phyloP scores from a whole-genome alignment of 2,797 vertebrate genomes.

The Thamnophis elegans region DNA sequence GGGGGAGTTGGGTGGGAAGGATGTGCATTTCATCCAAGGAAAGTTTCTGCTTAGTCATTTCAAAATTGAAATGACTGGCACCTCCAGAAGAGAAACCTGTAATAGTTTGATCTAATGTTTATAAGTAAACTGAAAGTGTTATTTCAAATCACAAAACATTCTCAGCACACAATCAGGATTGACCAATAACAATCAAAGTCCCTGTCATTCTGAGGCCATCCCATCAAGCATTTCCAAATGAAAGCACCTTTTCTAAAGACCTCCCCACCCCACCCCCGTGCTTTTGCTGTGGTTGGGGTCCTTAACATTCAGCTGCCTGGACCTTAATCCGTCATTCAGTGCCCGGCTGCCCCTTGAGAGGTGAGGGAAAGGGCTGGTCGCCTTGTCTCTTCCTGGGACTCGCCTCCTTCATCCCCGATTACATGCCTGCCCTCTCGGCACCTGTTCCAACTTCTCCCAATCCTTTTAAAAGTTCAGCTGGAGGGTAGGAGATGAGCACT shows the following conservation, averaged over 20 bases:
- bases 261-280: neutral
- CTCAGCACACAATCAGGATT: neutral
- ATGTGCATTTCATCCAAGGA: neutral
- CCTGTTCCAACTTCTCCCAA: neutral
- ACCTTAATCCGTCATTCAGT: neutral
- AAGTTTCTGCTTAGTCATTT: neutral
- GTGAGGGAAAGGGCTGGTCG: neutral
- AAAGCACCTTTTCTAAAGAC: neutral
- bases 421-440: neutral
- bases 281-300: neutral
- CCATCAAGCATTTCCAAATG: neutral
- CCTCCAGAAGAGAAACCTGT: neutral
- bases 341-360: neutral
- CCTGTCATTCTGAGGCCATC: neutral
- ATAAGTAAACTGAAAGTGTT: neutral
- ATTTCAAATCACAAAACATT: neutral
- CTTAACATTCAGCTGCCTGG: neutral
- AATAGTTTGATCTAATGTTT: neutral
- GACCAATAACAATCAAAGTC: neutral
- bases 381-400: neutral
- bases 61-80: neutral
- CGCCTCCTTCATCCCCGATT: neutral
- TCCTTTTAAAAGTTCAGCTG: neutral
- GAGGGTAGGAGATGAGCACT: neutral
- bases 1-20: neutral